A percentile compares a stretch with the other conserved stretches of the same genome.
Evolutionary conservation across 2,888 invertebrate genomes (phyloP).

Genomic region (Xestia c-nigrum): DNA sequence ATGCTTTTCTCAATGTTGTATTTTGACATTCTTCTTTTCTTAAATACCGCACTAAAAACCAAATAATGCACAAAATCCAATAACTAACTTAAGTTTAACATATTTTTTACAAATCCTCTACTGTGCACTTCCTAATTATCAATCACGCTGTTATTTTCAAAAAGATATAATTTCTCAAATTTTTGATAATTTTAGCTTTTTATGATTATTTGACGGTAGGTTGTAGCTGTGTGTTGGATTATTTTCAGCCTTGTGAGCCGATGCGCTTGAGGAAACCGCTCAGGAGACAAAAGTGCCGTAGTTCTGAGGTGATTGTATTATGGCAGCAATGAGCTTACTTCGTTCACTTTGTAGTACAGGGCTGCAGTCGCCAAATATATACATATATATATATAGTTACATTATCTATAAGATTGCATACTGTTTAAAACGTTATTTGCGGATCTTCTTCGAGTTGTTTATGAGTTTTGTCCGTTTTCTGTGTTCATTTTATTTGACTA

Average conservation of each 20-base stretch:
- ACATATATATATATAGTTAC: no score
- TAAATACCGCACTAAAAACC: slow-evolving; percentile 36
- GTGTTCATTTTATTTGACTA: slow-evolving; percentile 1
- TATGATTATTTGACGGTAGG: slow-evolving; percentile 69
- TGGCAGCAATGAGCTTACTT: slow-evolving; percentile 57
- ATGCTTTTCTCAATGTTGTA: slow-evolving; percentile 20
- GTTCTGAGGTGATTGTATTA: slow-evolving; percentile 86
- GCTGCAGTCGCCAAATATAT: slow-evolving; percentile 33
- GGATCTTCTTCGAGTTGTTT: slow-evolving; percentile 19
- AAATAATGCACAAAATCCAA: slow-evolving; percentile 50
- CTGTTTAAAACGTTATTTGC: slow-evolving; percentile 33
- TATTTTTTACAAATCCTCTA: neutral
- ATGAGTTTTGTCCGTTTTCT: slow-evolving; percentile 15
- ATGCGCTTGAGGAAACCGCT: slow-evolving; percentile 85
- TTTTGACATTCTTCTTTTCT: slow-evolving; percentile 25
- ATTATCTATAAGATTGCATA: slow-evolving; percentile 21
- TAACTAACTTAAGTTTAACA: neutral
- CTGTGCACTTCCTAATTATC: slow-evolving; percentile 34
- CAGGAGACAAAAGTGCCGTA: slow-evolving; percentile 88
- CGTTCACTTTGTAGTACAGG: slow-evolving; percentile 42
- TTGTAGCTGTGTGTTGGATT: slow-evolving; percentile 74
- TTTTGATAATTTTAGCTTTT: slow-evolving; percentile 70
- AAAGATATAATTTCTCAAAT: slow-evolving; percentile 53
- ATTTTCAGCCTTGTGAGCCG: slow-evolving; percentile 86
- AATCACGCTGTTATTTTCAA: slow-evolving; percentile 59